These are phyloP conservation scores for Unio delphinus DNA, from an alignment of 2,888 invertebrate species.

Conservation along the genomic window DNA sequence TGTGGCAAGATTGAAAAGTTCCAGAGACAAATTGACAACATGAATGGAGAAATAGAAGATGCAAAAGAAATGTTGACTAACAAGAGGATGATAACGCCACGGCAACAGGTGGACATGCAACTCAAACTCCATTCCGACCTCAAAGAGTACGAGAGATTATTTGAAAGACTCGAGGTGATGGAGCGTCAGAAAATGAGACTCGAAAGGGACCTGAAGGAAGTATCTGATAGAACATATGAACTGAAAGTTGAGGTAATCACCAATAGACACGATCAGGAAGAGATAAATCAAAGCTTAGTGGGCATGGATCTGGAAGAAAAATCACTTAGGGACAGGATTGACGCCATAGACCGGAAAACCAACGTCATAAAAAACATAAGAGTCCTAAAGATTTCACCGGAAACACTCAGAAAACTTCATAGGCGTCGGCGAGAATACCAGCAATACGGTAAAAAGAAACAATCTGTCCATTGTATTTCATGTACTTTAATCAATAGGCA, in stretches of 20 bases:
- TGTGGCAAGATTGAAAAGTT: constrained; percentile 41
- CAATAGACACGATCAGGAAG: constrained; percentile 43
- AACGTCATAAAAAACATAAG: constrained; percentile 54
- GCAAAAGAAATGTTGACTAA: constrained; percentile 42
- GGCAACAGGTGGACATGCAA: constrained; percentile 41
- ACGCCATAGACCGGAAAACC: constrained; percentile 44
- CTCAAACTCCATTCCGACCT: constrained; percentile 28
- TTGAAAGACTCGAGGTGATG: constrained; percentile 40
- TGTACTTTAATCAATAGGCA: background rate
- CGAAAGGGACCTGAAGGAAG: constrained; percentile 43
- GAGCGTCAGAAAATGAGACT: constrained; percentile 36
- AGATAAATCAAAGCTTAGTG: constrained; percentile 37
- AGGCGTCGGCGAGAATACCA: constrained; percentile 36
- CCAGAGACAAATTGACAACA: constrained; percentile 39
- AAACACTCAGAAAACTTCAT: constrained; percentile 53
- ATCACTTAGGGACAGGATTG: constrained; percentile 45
- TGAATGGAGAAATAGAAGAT: constrained; percentile 38
- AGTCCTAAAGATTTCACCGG: constrained; percentile 54
- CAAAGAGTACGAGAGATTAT: constrained; percentile 38
- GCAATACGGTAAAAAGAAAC: constrained; percentile 30
- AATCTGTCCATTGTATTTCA: background rate
- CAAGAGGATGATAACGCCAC: constrained; percentile 30
- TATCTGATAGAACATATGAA: constrained; percentile 51
- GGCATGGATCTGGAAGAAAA: constrained; percentile 45
- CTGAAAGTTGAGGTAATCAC: constrained; percentile 53